Evolutionary conservation across 2,113 vertebrate species (phyloP), one percentile per base, ranked within the genome.

Genomic region (Callorhinus ursinus): DNA sequence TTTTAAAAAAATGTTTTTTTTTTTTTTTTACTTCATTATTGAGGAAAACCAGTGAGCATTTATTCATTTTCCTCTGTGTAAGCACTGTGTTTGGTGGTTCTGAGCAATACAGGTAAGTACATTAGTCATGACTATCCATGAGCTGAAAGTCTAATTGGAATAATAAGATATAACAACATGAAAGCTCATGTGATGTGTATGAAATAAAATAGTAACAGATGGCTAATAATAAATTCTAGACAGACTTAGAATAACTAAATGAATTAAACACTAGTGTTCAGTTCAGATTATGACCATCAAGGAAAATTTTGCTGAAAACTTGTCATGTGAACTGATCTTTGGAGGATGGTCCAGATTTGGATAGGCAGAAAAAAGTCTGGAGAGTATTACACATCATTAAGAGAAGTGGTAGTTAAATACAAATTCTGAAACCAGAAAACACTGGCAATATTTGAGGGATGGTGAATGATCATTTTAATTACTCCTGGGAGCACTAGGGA

Each of bases 201-300:
- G 24, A 93, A 90, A 82, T 87, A 83, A 94, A 59, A 69, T n/a
- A 96, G 33, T 63, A 63, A 31, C 69, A 67, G 19, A 61, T 85
- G 28, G 28, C 46, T 92, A 51, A 57, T 69, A 87, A 59, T 33
- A 82, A 42, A 51, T 71, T 18, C 31, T 89, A 87, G 53, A n/a
- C n/a, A 84, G 36, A 93, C 77, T 79, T 79, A 21, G 22, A 76
- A 42, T 57, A 88, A 67, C 74, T 89, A 81, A 93, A 57, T 82
- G 61, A 61, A 72, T 72, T 57, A 79, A 89, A 84, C 33, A 93
- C 28, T 91, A 21, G 42, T 76, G 26, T 82, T 72, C 13, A 31
- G 53, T 76, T 79, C 55, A 82, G 22, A 53, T 51, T 76, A 9
- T 51, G n/a, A 57, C 65, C 69, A 88, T 97, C 11, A 39, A 71